Evolutionary conservation across 2,888 invertebrate genomes (phyloP), one percentile per base, ranked within the genome.

Genomic region (Cantharis rustica): DNA sequence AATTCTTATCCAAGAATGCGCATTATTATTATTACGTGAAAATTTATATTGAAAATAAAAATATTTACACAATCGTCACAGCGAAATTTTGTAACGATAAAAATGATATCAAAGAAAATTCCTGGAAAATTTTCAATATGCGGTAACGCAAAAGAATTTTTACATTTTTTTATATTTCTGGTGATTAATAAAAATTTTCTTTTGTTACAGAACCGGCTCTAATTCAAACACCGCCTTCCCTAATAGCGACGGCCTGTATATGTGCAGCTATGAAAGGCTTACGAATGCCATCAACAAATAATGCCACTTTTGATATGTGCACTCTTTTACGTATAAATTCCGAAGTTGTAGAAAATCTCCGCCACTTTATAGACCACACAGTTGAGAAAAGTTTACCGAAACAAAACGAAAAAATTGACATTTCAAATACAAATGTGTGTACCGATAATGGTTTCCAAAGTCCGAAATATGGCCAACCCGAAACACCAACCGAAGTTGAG

Each of bases 201-300:
- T 82, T 85, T 85, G 80, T 89, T 88, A 47, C 91, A 94, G 95
- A 95, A 87, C 92, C 93, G n/a, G 92, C 92, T 81, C 92, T 94
- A 84, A 91, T 94, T 79, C 90, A 92, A 85, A 92, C 92, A 74
- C 91, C 92, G 11, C 93, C 94, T 23, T 94, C 94, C 0, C 84
- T 94, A 84, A 91, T 94, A 16, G 94, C 94, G 0, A 91, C 92
- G 10, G 93, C 93, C 7, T 93, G 93, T 84, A 90, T 94, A 73
- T 91, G 92, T 64, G 93, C 93, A 0, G 93, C 94, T 0, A 91
- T 92, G 10, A 90, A 92, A 10, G 94, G 93, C 0, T 84, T 93
- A 75, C 88, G 89, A 78, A 81, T 88, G 87, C 89, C 90, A 84
- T 90, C 80, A 82, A 89, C 86, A 23, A 79, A 84, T 63, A 81